phyloP scores from a whole-genome alignment of 2,113 vertebrate species.

The Eudyptes chrysolophus region DNA sequence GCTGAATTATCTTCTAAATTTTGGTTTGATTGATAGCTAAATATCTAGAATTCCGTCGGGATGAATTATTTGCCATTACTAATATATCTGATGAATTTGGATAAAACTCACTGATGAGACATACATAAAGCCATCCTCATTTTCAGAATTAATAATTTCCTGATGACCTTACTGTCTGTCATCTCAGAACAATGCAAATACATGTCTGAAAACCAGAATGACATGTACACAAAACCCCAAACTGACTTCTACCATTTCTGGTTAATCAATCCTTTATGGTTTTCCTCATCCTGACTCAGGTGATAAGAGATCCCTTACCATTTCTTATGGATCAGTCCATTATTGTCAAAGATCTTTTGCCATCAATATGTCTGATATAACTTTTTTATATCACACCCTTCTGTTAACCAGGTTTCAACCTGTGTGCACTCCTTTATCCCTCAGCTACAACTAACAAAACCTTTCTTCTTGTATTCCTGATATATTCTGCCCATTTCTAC shows the following conservation, averaged over 20 bases:
- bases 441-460: neutral
- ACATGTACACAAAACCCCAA: neutral
- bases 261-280: neutral
- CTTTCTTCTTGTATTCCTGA: neutral
- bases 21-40: neutral
- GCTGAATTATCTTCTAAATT: neutral
- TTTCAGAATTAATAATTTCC: neutral
- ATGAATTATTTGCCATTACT: neutral
- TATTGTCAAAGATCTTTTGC: neutral
- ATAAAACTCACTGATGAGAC: neutral
- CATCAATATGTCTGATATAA: neutral
- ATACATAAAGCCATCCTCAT: neutral
- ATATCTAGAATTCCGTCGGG: neutral
- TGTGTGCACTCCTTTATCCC: neutral
- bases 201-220: neutral
- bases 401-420: neutral
- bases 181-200: neutral
- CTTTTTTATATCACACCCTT: neutral
- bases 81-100: neutral
- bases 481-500: neutral
- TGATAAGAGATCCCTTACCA: neutral
- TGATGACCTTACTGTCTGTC: neutral
- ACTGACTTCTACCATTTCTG: neutral
- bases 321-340: neutral
- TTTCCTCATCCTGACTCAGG: neutral